Percentiles rank a stretch among this genome's conserved stretches.
These are phyloP conservation scores for Dromaius novaehollandiae DNA, from an alignment of 2,113 vertebrate genomes.

Conservation along the genomic window DNA sequence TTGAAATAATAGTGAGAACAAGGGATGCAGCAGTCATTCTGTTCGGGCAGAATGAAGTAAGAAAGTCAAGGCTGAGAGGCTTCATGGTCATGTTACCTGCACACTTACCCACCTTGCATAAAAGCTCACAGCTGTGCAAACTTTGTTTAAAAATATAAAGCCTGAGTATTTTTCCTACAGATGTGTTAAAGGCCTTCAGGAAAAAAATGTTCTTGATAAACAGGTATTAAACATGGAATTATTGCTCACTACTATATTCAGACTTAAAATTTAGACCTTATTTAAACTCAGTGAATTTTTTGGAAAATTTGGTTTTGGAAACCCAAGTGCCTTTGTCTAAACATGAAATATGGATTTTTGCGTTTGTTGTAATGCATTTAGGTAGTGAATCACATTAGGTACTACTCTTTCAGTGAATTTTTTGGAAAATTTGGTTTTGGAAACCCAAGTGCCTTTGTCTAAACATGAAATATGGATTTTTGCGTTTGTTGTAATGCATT, in stretches of 20 bases:
- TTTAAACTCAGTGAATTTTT: neutral
- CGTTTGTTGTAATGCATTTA: neutral
- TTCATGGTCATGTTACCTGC: neutral
- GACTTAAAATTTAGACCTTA: neutral
- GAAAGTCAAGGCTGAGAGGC: neutral
- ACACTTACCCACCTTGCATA: neutral
- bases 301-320: neutral
- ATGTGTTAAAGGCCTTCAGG: neutral
- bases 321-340: neutral
- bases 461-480: neutral
- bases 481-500: neutral
- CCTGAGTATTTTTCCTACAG: neutral
- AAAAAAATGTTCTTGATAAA: neutral
- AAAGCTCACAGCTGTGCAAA: neutral
- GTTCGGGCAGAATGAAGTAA: neutral
- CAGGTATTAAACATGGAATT: neutral
- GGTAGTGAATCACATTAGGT: neutral
- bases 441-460: neutral
- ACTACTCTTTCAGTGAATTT: neutral
- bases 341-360: neutral
- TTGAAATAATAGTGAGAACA: neutral
- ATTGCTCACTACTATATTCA: neutral
- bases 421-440: neutral
- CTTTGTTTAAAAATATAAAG: neutral
- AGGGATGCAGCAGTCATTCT: accelerated